A percentile compares a stretch with the other conserved stretches of the same genome.
phyloP scores from a whole-genome alignment of 2,797 vertebrate species.

The Myotis planiceps region DNA sequence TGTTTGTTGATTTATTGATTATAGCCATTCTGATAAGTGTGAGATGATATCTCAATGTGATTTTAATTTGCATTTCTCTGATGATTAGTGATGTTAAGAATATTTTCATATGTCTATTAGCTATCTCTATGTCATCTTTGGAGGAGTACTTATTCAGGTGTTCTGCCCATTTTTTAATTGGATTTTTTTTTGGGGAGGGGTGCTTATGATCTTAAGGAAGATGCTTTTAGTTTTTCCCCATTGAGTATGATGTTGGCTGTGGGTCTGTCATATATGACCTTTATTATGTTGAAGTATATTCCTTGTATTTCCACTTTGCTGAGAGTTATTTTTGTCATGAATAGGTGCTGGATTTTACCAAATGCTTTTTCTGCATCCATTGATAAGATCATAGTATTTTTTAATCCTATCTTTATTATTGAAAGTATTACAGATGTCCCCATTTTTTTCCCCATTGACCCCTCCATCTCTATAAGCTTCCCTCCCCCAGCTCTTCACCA shows the following conservation, averaged over 20 bases:
- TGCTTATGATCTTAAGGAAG: neutral
- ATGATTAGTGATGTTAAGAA: neutral
- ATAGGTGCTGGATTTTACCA: neutral
- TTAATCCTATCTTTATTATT: neutral
- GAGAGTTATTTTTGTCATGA: neutral
- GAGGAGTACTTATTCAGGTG: neutral
- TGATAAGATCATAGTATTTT: neutral
- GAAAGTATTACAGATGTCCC: too few relatives aligned
- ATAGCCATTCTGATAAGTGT: neutral
- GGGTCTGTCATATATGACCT: neutral
- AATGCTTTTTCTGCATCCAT: neutral
- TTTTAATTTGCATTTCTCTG: neutral
- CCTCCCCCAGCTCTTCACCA: too few relatives aligned
- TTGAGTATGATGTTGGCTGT: neutral
- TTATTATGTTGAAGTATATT: neutral
- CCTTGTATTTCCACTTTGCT: neutral
- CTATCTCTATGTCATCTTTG: neutral
- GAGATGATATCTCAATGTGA: neutral
- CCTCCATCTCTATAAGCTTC: too few relatives aligned
- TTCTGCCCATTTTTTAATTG: neutral
- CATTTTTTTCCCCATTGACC: too few relatives aligned
- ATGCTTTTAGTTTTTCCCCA: neutral
- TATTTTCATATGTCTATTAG: neutral
- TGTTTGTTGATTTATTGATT: neutral
- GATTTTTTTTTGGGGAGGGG: neutral